Evolutionary conservation across 2,888 invertebrate genomes (phyloP), one percentile per base, ranked within the genome.

Genomic region (Drosophila gaucha): DNA sequence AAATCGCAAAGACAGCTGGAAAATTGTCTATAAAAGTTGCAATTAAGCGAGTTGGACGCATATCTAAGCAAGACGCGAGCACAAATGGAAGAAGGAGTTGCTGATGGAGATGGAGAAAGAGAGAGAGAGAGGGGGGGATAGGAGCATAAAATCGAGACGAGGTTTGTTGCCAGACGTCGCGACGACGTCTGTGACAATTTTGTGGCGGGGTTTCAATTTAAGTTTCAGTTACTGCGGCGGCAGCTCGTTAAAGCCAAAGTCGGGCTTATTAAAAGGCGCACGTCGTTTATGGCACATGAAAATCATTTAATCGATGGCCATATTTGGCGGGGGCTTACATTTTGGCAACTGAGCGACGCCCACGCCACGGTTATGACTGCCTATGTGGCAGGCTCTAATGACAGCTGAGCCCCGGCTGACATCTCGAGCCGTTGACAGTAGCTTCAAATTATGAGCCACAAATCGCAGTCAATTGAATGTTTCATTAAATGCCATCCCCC

Each of bases 281-380:
- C 88, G 86, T 82, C 82, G 88, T 82, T 82, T 82, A 82, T 82
- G 82, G 82, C 88, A 86, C 82, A 82, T 82, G 82, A 82, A 82
- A 82, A 82, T 86, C 88, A 86, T 87, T 88, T 82, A 88, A 86
- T 88, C 88, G 88, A 68, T 83, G 84, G 83, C 87, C 80, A 87
- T 87, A 87, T 80, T 77, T 80, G 80, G 86, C 50, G 60, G 68
- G 10, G 68, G 78, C 56, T 74, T 43, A 77, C 49, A 62, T 74
- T 77, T 77, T 62, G 78, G 74, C 78, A 67, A 67, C 54, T 26
- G 46, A 52, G 71, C 22, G 46, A 67, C 78, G 78, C 78, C 76
- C 77, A 70, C 67, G 41, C 46, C 62, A 57, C 63, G 38, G 38
- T 44, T 50, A 22, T 64, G 56, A 57, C 56, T 58, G 9, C 20